Evolutionary conservation across 2,113 vertebrate species (phyloP).

Genomic region (Sinocyclocheilus anophthalmus): DNA sequence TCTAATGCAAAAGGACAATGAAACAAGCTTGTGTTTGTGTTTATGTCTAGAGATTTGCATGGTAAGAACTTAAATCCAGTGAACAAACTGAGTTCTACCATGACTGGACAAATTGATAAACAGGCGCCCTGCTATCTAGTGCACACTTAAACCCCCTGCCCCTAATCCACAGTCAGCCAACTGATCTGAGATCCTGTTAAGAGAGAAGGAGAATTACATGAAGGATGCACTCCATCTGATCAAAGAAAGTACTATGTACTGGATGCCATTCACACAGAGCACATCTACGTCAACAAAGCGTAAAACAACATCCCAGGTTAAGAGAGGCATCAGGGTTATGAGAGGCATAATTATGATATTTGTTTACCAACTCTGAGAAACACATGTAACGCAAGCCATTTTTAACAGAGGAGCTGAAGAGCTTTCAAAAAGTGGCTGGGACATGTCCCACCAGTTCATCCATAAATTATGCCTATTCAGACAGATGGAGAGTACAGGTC

Average conservation of each 20-base stretch:
- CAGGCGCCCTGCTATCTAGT: conserved; percentile 11
- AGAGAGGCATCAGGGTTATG: not conserved
- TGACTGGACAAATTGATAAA: conserved; percentile 12
- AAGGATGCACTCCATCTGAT: not conserved
- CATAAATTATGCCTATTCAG: not conserved
- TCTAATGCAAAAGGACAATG: not conserved
- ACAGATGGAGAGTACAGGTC: not conserved
- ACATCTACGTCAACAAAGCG: not conserved
- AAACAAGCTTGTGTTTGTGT: not conserved
- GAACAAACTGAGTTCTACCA: not conserved
- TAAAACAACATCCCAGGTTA: not conserved
- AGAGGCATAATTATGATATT: no score
- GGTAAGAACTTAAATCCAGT: conserved; percentile 3
- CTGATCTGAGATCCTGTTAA: conserved; percentile 17
- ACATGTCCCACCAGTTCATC: not conserved
- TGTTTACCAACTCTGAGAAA: not conserved
- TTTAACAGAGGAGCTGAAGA: not conserved
- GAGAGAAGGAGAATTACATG: not conserved
- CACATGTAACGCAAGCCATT: not conserved
- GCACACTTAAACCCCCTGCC: not conserved
- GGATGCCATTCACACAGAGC: not conserved
- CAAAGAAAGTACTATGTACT: not conserved
- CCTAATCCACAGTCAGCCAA: not conserved
- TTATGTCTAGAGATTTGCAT: not conserved
- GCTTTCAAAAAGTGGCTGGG: not conserved